Conservation (phyloP, 2,113 vertebrate genomes). For the Lethenteron reissneri region DNA sequence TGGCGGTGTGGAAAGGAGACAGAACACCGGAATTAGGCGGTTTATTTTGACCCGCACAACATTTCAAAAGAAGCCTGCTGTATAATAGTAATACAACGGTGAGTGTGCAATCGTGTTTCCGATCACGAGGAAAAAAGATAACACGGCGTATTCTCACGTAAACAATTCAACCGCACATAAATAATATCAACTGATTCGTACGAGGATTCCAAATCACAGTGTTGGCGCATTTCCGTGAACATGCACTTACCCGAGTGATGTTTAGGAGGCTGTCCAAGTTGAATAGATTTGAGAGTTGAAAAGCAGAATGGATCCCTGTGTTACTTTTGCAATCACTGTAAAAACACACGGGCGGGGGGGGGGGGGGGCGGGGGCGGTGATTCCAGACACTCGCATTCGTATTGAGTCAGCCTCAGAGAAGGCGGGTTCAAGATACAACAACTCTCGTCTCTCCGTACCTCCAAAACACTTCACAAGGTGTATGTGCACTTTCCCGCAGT, state of each 20-base stretch:
- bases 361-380: too few species aligned
- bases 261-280: slow-evolving; percentile 44
- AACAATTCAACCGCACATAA: background rate
- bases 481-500: too few species aligned
- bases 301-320: slow-evolving; percentile 49
- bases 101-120: background rate
- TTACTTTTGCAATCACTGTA: slow-evolving; percentile 30
- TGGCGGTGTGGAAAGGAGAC: slow-evolving; percentile 5
- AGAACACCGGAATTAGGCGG: slow-evolving; percentile 7
- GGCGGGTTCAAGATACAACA: too few species aligned
- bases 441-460: too few species aligned
- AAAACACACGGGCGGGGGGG: background rate
- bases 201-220: background rate
- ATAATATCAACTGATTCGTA: background rate
- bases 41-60: background rate
- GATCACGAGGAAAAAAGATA: background rate
- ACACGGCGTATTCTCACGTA: background rate
- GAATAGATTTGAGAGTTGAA: slow-evolving; percentile 52
- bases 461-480: too few species aligned
- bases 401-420: too few species aligned
- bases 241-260: slow-evolving; percentile 35
- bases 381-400: too few species aligned
- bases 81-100: background rate
- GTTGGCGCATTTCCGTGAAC: background rate
- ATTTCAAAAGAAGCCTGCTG: background rate